Evolutionary conservation across 2,888 invertebrate genomes (phyloP).

Genomic region (Drosophila pegasa): DNA sequence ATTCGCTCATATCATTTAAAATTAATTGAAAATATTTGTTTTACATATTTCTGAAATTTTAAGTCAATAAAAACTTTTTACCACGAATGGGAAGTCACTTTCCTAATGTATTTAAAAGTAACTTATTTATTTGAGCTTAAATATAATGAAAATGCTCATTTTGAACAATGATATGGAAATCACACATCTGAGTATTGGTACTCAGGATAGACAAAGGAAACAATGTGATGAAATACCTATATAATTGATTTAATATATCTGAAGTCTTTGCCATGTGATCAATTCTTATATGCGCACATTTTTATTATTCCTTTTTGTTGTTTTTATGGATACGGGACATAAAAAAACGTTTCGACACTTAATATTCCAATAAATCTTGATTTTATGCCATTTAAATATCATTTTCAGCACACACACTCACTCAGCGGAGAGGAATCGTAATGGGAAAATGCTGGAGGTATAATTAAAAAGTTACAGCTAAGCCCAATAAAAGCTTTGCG

Average conservation of each 20-base stretch:
- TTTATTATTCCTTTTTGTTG: slow-evolving; percentile 20
- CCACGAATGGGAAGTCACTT: background rate
- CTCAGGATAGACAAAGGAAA: background rate
- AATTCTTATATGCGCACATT: background rate
- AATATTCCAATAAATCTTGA: slow-evolving; percentile 50
- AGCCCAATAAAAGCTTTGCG: slow-evolving; percentile 57
- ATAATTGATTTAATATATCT: background rate
- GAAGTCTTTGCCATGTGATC: background rate
- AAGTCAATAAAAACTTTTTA: background rate
- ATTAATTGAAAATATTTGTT: slow-evolving; percentile 25
- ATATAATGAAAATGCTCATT: background rate
- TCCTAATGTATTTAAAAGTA: background rate
- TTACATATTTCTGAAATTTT: background rate
- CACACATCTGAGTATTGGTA: too few relatives aligned
- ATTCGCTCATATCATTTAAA: slow-evolving; percentile 21
- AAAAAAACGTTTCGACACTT: slow-evolving; percentile 36
- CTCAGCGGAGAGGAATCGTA: slow-evolving; percentile 7
- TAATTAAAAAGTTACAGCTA: slow-evolving; percentile 72
- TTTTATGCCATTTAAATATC: slow-evolving; percentile 53
- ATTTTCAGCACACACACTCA: slow-evolving; percentile 21
- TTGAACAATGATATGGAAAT: too few relatives aligned
- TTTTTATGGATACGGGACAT: slow-evolving; percentile 24
- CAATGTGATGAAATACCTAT: background rate
- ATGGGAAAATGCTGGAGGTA: slow-evolving; percentile 27
- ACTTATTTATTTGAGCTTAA: background rate